phyloP scores from a whole-genome alignment of 2,113 vertebrate species.

The Cynoglossus semilaevis region DNA sequence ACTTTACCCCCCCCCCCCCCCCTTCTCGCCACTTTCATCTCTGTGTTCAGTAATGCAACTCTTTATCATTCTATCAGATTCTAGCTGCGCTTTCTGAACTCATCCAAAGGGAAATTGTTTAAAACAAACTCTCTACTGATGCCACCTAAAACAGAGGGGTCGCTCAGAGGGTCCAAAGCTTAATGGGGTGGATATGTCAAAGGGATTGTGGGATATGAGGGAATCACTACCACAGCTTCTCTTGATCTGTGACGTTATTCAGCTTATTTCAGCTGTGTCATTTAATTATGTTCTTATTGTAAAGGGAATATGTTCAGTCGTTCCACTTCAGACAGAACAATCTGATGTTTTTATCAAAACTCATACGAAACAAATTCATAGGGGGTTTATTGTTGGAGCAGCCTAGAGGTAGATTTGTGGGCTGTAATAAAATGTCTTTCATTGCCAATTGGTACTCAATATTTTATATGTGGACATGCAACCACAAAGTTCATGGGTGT shows the following conservation, averaged over 20 bases:
- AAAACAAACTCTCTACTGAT: constrained; percentile 10
- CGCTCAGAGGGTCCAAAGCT: constrained; percentile 28
- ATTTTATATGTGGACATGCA: not conserved
- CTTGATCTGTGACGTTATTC: constrained; percentile 1
- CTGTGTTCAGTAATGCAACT: constrained; percentile 40
- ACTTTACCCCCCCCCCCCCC: constrained; percentile 18
- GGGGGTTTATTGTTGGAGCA: too few relatives aligned
- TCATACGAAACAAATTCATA: too few relatives aligned
- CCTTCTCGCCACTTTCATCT: constrained; percentile 3
- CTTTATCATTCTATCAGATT: constrained; percentile 38
- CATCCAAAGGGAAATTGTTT: constrained; percentile 21
- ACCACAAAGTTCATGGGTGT: constrained; percentile 1
- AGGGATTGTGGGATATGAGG: constrained; percentile 43
- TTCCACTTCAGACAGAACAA: constrained; percentile 9
- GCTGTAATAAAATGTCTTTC: not conserved
- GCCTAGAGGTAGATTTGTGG: too few relatives aligned
- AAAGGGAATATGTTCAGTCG: constrained; percentile 60
- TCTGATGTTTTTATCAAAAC: not conserved
- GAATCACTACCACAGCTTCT: constrained; percentile 12
- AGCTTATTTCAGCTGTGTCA: constrained; percentile 2
- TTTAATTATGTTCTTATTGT: constrained; percentile 18
- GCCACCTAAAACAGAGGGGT: constrained; percentile 18
- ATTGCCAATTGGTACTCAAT: not conserved
- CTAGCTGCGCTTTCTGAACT: constrained; percentile 43
- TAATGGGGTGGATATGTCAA: constrained; percentile 36